phyloP scores from a whole-genome alignment of 1,140 invertebrate species.

The Drosophila watanabei region DNA sequence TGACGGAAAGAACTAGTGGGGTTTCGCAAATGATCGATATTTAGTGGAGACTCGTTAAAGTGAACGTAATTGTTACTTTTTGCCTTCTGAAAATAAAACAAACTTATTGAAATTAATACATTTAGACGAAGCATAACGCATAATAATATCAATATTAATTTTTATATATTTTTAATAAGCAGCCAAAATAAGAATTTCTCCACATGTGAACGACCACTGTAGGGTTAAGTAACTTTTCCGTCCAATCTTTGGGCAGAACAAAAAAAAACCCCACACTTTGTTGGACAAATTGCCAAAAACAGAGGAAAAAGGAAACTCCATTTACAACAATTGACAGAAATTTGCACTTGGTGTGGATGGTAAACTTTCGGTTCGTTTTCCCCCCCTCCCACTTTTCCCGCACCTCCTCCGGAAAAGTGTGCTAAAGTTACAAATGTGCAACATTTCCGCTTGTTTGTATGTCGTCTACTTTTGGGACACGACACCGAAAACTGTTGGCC shows the following conservation, averaged over 20 bases:
- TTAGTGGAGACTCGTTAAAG: neutral
- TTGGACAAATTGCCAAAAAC: slow-evolving; percentile 52
- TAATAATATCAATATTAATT: neutral
- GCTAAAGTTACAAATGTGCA: slow-evolving; percentile 79
- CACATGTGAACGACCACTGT: neutral
- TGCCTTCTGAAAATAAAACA: neutral
- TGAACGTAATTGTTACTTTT: neutral
- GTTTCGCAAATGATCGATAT: slow-evolving; percentile 6
- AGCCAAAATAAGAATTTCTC: neutral
- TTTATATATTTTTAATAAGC: neutral
- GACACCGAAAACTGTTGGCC: slow-evolving; percentile 77
- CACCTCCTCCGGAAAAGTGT: slow-evolving; percentile 25
- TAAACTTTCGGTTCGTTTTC: slow-evolving; percentile 61
- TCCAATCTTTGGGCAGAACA: neutral
- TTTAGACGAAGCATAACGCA: neutral
- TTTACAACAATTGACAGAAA: slow-evolving; percentile 78
- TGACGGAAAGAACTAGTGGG: neutral
- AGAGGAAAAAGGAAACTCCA: slow-evolving; percentile 70
- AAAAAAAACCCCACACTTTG: slow-evolving; percentile 10
- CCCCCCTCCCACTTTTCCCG: neutral
- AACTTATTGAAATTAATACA: neutral
- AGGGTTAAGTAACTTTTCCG: slow-evolving; percentile 5
- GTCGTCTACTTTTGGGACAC: slow-evolving; percentile 64
- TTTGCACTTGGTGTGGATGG: slow-evolving; percentile 67
- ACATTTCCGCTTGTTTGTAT: slow-evolving; percentile 76